These are phyloP conservation scores for Neodiprion pinetum DNA, from an alignment of 1,140 invertebrate species.

Conservation along the genomic window DNA sequence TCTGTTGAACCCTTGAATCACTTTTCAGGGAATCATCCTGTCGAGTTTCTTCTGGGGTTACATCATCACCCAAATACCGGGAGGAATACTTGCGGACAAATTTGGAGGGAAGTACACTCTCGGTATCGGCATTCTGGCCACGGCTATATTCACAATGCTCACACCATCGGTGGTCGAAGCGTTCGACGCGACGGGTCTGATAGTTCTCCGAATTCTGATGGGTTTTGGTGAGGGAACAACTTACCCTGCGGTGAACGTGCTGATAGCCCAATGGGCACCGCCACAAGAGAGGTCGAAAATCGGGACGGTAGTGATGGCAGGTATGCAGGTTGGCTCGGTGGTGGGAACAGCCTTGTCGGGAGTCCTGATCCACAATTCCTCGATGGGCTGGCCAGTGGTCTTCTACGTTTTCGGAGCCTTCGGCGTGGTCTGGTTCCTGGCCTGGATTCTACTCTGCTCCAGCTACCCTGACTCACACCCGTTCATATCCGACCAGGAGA, in stretches of 20 bases:
- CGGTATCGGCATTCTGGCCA: slow-evolving; percentile 58
- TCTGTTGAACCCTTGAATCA: slow-evolving; percentile 28
- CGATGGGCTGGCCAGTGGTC: slow-evolving; percentile 31
- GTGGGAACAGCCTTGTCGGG: slow-evolving; percentile 73
- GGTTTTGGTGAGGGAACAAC: too few relatives aligned
- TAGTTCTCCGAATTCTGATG: background rate
- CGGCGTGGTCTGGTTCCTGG: slow-evolving; percentile 39
- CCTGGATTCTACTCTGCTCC: slow-evolving; percentile 75
- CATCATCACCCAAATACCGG: too few relatives aligned
- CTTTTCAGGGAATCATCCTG: slow-evolving; percentile 30
- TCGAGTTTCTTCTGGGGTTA: too few relatives aligned
- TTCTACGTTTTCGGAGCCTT: slow-evolving; percentile 20
- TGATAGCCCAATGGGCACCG: slow-evolving; percentile 75
- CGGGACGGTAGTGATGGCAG: slow-evolving; percentile 73
- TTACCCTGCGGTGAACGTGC: slow-evolving; percentile 45
- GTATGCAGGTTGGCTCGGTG: slow-evolving; percentile 71
- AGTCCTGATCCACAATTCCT: slow-evolving; percentile 67
- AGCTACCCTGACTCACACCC: slow-evolving; percentile 80
- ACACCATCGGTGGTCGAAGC: slow-evolving; percentile 29
- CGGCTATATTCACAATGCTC: slow-evolving; percentile 59
- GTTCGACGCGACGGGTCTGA: background rate
- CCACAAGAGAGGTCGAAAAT: slow-evolving; percentile 51
- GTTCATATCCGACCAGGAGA: slow-evolving; percentile 72
- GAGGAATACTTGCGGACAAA: too few relatives aligned
- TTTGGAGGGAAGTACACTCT: slow-evolving; percentile 29